Percentiles rank a stretch among this genome's conserved stretches.
Evolutionary conservation across 2,888 invertebrate species (phyloP).

Genomic region (Lycocerus yunnanus): DNA sequence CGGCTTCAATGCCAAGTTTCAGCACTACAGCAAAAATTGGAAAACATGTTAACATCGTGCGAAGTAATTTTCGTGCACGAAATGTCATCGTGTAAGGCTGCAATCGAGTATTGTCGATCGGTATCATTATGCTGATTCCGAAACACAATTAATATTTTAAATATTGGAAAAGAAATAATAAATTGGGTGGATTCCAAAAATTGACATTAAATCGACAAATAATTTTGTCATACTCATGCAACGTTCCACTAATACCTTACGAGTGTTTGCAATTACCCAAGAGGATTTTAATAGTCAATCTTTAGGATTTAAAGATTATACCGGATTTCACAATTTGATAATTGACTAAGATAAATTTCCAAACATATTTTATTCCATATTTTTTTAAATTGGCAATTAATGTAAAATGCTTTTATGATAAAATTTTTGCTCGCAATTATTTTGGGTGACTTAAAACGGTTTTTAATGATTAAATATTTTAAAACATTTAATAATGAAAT

Average conservation of each 20-base stretch:
- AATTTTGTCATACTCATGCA: not conserved
- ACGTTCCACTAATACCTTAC: not conserved
- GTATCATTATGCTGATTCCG: not conserved
- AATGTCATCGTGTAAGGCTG: not conserved
- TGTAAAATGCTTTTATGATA: no score
- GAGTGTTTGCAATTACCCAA: not conserved
- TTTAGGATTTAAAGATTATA: not conserved
- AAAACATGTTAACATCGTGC: not conserved
- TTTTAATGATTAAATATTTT: not conserved
- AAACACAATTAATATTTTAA: not conserved
- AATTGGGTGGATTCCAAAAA: not conserved
- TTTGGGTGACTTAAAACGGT: not conserved
- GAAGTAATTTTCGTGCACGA: not conserved
- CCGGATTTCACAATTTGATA: not conserved
- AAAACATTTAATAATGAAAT: not conserved
- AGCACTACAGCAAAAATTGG: not conserved
- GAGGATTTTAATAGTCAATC: not conserved
- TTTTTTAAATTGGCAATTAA: no score
- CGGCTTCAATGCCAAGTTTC: constrained; percentile 2
- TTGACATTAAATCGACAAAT: not conserved
- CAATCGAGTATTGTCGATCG: not conserved
- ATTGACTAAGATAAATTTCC: not conserved
- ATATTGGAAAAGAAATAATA: not conserved
- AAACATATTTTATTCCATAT: not conserved
- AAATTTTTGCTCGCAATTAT: not conserved